Evolutionary conservation across 2,888 invertebrate genomes (phyloP), one percentile per base, ranked within the genome.

Genomic region (Agrypnus murinus): DNA sequence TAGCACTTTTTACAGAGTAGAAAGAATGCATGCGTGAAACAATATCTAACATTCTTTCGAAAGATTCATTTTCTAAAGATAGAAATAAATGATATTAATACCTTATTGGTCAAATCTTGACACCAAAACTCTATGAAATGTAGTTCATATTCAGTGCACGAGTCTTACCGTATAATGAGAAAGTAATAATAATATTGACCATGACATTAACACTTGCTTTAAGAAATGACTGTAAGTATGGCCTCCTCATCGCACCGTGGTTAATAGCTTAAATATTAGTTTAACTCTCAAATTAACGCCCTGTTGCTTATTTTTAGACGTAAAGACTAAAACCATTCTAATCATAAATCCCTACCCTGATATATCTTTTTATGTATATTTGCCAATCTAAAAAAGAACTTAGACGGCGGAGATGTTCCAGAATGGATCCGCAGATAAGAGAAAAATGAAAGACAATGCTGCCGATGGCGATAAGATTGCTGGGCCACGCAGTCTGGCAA

Each of bases 401-500:
- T 25, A 25, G 25, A 15, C 45, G 60, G 15, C 45, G 60, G 45
- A 32, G 45, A 50, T 63, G 55, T 14, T 53, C 55, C 7, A 67
- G 53, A 62, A 45, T 31, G 36, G 67, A 19, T 12, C 12, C n/a
- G 10, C 38, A 50, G 40, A 59, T 59, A 65, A 65, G 48, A 65
- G 48, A 72, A 74, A 65, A 72, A 73, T 60, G 62, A 65, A 66
- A 64, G 66, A 65, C 69, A 68, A 63, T 71, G 65, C 59, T 40
- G 71, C 74, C 71, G 60, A 62, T 58, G 71, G 72, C 67, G 46
- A 59, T 46, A 70, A 75, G 66, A 73, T 71, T 67, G 71, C 62
- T 74, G 75, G 75, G 74, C 74, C 76, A 74, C 72, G 76, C 76
- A 72, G 76, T 76, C 76, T 76, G 76, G 76, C 69, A 67, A 70